Percentiles rank a stretch among this genome's conserved stretches.
These are phyloP conservation scores for Toxotes jaculatrix DNA, from an alignment of 2,113 vertebrate species.

Conservation along the genomic window DNA sequence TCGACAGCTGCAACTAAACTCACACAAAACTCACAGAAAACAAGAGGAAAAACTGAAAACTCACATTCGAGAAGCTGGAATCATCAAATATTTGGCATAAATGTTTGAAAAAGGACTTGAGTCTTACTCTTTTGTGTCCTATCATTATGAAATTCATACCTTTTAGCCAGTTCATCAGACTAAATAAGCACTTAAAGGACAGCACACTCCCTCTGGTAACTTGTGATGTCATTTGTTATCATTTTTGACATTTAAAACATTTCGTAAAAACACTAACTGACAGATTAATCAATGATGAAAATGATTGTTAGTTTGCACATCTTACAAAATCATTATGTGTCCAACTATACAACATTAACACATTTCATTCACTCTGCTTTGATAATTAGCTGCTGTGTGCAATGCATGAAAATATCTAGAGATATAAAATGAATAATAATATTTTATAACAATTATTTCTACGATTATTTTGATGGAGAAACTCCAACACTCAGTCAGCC, in stretches of 20 bases:
- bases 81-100: neutral
- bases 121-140: neutral
- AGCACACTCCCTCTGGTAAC: neutral
- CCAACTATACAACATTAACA: neutral
- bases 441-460: too few species aligned
- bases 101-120: neutral
- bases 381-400: neutral
- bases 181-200: neutral
- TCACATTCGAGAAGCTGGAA: neutral
- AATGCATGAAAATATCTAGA: neutral
- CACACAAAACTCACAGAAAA: too few species aligned
- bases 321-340: constrained; percentile 2
- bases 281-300: neutral
- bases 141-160: neutral
- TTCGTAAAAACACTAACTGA: neutral
- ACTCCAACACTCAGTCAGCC: too few species aligned
- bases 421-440: too few species aligned
- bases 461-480: too few species aligned
- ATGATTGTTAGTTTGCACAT: neutral
- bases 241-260: constrained; percentile 41
- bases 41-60: too few species aligned
- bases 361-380: neutral
- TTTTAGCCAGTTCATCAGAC: neutral
- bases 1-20: neutral
- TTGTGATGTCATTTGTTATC: neutral